Evolutionary conservation across 2,888 invertebrate genomes (phyloP).

Genomic region (Plebejus melissa): DNA sequence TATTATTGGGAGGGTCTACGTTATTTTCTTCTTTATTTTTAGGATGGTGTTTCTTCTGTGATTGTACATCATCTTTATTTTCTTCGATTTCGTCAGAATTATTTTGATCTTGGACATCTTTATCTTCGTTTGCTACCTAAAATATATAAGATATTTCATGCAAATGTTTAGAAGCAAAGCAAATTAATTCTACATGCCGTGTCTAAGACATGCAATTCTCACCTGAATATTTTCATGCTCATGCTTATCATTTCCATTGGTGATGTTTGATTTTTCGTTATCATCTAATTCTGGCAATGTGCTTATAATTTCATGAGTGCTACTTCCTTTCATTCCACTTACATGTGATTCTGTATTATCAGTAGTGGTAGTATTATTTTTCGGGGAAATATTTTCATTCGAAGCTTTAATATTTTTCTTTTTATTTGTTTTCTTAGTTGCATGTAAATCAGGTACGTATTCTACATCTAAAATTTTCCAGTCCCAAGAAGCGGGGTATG

Average conservation of each 20-base stretch:
- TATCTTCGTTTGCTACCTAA: slow-evolving; percentile 49
- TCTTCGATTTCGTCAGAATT: slow-evolving; percentile 28
- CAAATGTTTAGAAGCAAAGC: slow-evolving; percentile 64
- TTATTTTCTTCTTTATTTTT: slow-evolving; percentile 17
- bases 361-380: slow-evolving; percentile 64
- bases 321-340: slow-evolving; percentile 64
- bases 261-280: slow-evolving; percentile 41
- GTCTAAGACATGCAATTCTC: slow-evolving; percentile 54
- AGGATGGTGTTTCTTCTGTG: neutral
- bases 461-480: slow-evolving; percentile 82
- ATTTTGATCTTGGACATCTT: slow-evolving; percentile 28
- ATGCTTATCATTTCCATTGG: slow-evolving; percentile 40
- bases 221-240: slow-evolving; percentile 54
- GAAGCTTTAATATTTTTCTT: slow-evolving; percentile 63
- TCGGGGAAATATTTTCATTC: slow-evolving; percentile 69
- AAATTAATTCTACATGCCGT: slow-evolving; percentile 57
- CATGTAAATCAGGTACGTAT: slow-evolving; percentile 56
- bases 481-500: slow-evolving; percentile 84
- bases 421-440: slow-evolving; percentile 56
- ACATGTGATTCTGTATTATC: slow-evolving; percentile 55
- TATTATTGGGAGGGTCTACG: slow-evolving; percentile 37
- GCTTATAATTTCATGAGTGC: slow-evolving; percentile 67
- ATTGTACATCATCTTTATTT: slow-evolving; percentile 30
- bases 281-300: slow-evolving; percentile 68
- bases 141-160: slow-evolving; percentile 77